Conservation (phyloP, 2,888 invertebrate species). For the Synergus gifuensis region DNA sequence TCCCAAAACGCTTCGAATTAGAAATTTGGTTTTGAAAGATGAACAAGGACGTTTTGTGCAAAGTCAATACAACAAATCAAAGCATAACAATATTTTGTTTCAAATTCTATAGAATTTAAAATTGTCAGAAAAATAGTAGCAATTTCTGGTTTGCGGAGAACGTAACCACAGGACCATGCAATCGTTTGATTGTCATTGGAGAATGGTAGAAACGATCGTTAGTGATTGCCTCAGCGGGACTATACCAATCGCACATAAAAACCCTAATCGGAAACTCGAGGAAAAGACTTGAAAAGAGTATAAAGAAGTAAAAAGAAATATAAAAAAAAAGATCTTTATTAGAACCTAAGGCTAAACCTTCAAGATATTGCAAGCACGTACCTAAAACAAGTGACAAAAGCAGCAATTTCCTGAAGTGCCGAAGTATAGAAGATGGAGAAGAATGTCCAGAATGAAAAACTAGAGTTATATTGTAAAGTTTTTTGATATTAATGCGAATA, state of each 20-base stretch:
- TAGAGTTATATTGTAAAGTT: background rate
- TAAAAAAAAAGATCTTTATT: constrained; percentile 23
- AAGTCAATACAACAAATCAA: background rate
- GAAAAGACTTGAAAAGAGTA: background rate
- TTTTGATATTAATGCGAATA: background rate
- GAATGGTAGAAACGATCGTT: background rate
- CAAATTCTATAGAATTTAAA: no score
- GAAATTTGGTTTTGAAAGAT: no score
- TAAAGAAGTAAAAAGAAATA: background rate
- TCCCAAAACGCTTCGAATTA: no score
- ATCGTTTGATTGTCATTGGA: constrained; percentile 6
- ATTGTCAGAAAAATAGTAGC: background rate
- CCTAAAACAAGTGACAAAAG: constrained; percentile 30
- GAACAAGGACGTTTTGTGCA: no score
- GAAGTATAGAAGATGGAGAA: background rate
- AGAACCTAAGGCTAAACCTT: constrained; percentile 25
- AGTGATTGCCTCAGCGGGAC: background rate
- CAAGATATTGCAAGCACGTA: background rate
- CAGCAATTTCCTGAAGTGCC: constrained; percentile 20
- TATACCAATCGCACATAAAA: constrained; percentile 29
- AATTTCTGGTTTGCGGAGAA: background rate
- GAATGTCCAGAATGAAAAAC: background rate
- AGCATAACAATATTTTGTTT: no score
- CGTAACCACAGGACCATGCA: background rate
- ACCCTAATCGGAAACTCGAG: constrained; percentile 32